Conservation (phyloP, 2,888 invertebrate species). For the Drosophila rubida region DNA sequence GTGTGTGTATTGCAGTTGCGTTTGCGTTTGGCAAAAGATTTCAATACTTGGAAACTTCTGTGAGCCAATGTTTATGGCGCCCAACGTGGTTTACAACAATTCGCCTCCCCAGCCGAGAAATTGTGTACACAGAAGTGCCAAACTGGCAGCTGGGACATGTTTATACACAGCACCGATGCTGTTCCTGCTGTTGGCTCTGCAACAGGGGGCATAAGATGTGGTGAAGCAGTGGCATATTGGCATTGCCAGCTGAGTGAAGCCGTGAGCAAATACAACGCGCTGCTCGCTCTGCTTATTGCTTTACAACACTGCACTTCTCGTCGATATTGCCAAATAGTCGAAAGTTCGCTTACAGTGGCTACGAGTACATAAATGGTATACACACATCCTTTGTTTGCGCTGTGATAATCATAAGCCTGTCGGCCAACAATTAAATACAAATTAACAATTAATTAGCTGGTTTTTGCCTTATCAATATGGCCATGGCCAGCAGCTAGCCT, state of each 20-base stretch:
- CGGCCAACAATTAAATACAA: slow-evolving; percentile 9
- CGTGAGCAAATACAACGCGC: slow-evolving; percentile 54
- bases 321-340: slow-evolving; percentile 38
- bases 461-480: slow-evolving; percentile 18
- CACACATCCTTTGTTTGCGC: neutral
- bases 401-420: slow-evolving; percentile 3
- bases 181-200: neutral
- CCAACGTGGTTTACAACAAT: slow-evolving; percentile 59
- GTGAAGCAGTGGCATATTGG: slow-evolving; percentile 30
- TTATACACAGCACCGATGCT: slow-evolving; percentile 36
- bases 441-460: slow-evolving; percentile 30
- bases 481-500: slow-evolving; percentile 9
- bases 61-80: slow-evolving; percentile 68
- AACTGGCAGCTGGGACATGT: slow-evolving; percentile 65
- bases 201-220: too few relatives aligned
- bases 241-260: slow-evolving; percentile 41
- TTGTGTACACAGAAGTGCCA: slow-evolving; percentile 54
- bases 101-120: slow-evolving; percentile 35
- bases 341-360: neutral
- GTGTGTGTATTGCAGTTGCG: slow-evolving; percentile 5
- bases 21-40: slow-evolving; percentile 59
- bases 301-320: slow-evolving; percentile 23
- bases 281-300: slow-evolving; percentile 45
- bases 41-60: slow-evolving; percentile 64
- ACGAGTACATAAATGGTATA: neutral